These are phyloP conservation scores for Triplophysa dalaica DNA, from an alignment of 2,113 vertebrate species.

Conservation along the genomic window DNA sequence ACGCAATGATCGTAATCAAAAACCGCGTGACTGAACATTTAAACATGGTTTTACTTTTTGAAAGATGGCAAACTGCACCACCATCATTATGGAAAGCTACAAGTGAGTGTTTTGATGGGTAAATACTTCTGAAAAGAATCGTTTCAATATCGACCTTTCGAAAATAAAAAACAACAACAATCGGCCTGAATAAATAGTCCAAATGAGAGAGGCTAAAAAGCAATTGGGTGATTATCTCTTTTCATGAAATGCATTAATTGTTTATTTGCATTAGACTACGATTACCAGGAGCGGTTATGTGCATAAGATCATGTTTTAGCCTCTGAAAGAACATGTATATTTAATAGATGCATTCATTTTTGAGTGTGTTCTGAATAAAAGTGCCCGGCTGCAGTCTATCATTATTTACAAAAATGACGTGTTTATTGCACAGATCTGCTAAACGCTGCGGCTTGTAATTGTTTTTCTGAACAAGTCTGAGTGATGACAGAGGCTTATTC, in stretches of 20 bases:
- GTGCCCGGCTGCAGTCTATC: not conserved
- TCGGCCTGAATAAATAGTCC: not conserved
- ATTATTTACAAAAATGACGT: not conserved
- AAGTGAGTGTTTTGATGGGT: not conserved
- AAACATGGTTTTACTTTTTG: not conserved
- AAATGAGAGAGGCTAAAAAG: not conserved
- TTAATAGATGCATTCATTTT: constrained; percentile 12
- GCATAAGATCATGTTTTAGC: not conserved
- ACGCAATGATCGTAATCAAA: not conserved
- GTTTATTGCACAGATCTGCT: not conserved
- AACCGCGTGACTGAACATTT: not conserved
- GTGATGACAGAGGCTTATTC: not conserved
- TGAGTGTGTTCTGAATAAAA: constrained; percentile 4
- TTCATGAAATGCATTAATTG: constrained; percentile 1
- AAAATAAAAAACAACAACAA: not conserved
- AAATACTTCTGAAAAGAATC: not conserved
- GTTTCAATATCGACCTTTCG: not conserved
- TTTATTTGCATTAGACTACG: not conserved
- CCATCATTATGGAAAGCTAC: not conserved
- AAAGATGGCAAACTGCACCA: not conserved
- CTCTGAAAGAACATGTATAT: not conserved
- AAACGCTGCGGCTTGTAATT: not conserved
- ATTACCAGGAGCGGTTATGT: not conserved
- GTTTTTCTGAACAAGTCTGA: not conserved
- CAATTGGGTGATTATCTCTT: not conserved